Conservation (phyloP, 2,797 vertebrate genomes). For the Diplodus puntazzo region DNA sequence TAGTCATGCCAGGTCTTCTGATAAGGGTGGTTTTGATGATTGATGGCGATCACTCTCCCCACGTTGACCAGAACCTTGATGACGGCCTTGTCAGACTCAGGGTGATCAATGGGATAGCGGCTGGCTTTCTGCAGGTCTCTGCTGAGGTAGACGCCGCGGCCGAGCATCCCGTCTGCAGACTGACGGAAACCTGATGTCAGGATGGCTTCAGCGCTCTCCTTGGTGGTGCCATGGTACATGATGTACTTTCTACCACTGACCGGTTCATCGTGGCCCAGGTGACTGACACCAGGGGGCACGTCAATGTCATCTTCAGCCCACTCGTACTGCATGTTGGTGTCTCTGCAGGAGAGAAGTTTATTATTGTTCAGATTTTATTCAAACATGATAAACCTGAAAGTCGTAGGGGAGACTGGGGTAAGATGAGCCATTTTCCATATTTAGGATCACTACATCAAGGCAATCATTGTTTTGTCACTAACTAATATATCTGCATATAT, state of each 20-base stretch:
- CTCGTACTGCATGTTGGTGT: neutral
- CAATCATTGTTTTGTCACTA: no score
- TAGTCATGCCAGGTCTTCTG: conserved; percentile 65
- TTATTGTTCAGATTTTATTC: no score
- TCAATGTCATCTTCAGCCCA: conserved; percentile 65
- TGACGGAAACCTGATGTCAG: neutral
- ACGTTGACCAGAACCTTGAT: conserved; percentile 66
- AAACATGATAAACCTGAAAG: no score
- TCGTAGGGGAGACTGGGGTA: no score
- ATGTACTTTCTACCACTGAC: neutral
- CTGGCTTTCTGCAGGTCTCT: conserved; percentile 78
- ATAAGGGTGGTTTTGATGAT: conserved; percentile 22
- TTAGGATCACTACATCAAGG: no score
- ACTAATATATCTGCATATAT: no score
- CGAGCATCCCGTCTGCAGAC: conserved; percentile 70
- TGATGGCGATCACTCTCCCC: conserved; percentile 76
- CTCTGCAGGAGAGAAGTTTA: neutral
- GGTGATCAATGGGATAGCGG: conserved; percentile 49
- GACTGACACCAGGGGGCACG: neutral
- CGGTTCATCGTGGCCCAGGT: neutral
- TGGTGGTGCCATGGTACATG: conserved; percentile 82
- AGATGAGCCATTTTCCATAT: no score
- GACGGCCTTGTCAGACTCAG: conserved; percentile 45
- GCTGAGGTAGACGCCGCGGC: conserved; percentile 80
- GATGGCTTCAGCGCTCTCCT: conserved; percentile 20